These are phyloP conservation scores for Progne subis DNA, from an alignment of 2,113 vertebrate genomes.

Conservation along the genomic window DNA sequence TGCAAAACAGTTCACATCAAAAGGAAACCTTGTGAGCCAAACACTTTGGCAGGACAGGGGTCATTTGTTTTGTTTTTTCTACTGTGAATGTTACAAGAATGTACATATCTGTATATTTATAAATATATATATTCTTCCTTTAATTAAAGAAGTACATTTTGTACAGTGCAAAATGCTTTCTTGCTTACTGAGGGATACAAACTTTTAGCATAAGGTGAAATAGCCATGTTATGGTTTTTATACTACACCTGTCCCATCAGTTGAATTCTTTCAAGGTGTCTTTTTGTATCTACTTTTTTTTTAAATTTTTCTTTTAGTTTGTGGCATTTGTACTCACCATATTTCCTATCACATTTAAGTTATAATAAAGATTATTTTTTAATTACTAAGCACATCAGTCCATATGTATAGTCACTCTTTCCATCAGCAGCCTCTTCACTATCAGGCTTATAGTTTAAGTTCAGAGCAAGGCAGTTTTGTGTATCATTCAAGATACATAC, in stretches of 20 bases:
- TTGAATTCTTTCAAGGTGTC: slow-evolving; percentile 28
- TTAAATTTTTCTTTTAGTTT: slow-evolving; percentile 49
- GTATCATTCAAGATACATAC: not conserved
- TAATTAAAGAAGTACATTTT: slow-evolving; percentile 72
- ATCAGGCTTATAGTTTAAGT: not conserved
- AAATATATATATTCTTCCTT: slow-evolving; percentile 74
- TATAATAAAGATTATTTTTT: slow-evolving; percentile 99
- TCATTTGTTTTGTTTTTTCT: not conserved
- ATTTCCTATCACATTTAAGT: slow-evolving; percentile 81
- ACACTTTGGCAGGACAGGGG: slow-evolving; percentile 40
- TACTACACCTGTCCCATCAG: slow-evolving; percentile 64
- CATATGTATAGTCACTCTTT: not conserved
- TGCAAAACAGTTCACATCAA: slow-evolving; percentile 43
- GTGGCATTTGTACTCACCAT: slow-evolving; percentile 75
- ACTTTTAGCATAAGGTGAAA: slow-evolving; percentile 53
- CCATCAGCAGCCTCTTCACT: not conserved
- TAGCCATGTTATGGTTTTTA: slow-evolving; percentile 41
- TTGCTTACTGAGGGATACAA: slow-evolving; percentile 32
- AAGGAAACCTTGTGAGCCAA: slow-evolving; percentile 47
- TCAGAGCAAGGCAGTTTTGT: not conserved
- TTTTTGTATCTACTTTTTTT: slow-evolving; percentile 64
- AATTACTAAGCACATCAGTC: slow-evolving; percentile 76
- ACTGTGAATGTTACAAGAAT: slow-evolving; percentile 71
- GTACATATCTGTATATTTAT: slow-evolving; percentile 79
- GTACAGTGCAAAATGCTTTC: slow-evolving; percentile 53